A percentile compares a stretch with the other conserved stretches of the same genome.
Evolutionary conservation across 2,113 vertebrate species (phyloP).

Genomic region (Leucoraja erinaceus): DNA sequence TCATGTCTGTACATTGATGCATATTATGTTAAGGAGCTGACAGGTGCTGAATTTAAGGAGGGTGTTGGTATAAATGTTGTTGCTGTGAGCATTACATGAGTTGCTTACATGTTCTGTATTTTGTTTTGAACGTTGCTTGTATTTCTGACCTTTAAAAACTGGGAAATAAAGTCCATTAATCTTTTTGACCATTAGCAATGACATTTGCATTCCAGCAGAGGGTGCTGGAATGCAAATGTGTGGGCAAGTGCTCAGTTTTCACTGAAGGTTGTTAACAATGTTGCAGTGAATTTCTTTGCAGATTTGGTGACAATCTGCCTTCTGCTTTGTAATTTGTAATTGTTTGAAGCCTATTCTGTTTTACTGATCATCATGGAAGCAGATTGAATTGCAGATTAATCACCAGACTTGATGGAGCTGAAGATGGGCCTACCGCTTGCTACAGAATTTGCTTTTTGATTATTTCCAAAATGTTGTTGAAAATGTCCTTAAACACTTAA

Average conservation of each 20-base stretch:
- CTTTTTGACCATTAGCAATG: background rate
- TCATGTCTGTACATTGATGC: background rate
- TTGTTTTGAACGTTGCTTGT: background rate
- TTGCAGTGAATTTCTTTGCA: background rate
- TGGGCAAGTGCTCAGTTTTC: background rate
- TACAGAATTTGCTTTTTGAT: background rate
- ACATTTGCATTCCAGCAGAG: background rate
- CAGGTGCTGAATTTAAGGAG: background rate
- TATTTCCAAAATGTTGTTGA: background rate
- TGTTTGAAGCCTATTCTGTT: background rate
- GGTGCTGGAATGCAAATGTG: conserved; percentile 14
- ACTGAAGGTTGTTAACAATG: background rate
- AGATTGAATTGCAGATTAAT: background rate
- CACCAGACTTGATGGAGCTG: background rate
- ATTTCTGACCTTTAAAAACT: background rate
- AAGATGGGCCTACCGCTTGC: background rate
- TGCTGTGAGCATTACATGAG: background rate
- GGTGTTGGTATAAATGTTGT: background rate
- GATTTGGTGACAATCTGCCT: background rate
- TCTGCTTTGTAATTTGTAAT: background rate
- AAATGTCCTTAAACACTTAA: no score
- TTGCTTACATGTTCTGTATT: background rate
- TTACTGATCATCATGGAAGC: background rate
- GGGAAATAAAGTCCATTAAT: background rate
- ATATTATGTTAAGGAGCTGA: background rate